Percentiles rank a stretch among this genome's conserved stretches.
These are phyloP conservation scores for Jacana jacana DNA, from an alignment of 2,113 vertebrate species.

Conservation along the genomic window DNA sequence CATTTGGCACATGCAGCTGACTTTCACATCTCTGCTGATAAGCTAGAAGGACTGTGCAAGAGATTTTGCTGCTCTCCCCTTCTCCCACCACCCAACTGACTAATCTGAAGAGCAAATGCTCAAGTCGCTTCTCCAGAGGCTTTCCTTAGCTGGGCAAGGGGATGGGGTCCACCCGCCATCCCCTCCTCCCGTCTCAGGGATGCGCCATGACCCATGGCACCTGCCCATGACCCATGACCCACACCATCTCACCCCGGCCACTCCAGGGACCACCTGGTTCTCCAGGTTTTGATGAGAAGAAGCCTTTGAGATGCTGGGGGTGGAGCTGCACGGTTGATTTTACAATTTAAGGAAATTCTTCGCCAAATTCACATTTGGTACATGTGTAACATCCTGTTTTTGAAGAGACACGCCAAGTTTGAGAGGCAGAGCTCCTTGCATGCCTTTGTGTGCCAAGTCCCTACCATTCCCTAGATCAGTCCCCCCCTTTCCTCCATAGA, in stretches of 20 bases:
- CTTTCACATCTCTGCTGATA: not conserved
- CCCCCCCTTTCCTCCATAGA: not conserved
- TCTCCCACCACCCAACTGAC: not conserved
- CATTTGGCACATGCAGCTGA: not conserved
- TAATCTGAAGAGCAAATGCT: not conserved
- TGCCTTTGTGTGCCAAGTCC: not conserved
- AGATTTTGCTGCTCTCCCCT: not conserved
- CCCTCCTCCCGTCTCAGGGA: not conserved
- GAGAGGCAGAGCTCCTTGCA: not conserved
- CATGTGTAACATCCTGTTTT: not conserved
- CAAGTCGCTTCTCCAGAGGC: not conserved
- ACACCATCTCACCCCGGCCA: not conserved
- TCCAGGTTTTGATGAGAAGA: not conserved
- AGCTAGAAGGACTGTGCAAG: not conserved
- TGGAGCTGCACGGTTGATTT: not conserved
- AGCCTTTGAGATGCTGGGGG: not conserved
- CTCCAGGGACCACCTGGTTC: not conserved
- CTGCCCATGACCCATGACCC: not conserved
- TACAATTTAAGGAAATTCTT: not conserved
- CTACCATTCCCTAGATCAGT: not conserved
- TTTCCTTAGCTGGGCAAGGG: not conserved
- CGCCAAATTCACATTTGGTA: not conserved
- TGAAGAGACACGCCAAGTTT: not conserved
- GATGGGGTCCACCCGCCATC: no score
- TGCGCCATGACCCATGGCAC: accelerated